Evolutionary conservation across 2,888 invertebrate genomes (phyloP).

Genomic region (Patella pellucida): DNA sequence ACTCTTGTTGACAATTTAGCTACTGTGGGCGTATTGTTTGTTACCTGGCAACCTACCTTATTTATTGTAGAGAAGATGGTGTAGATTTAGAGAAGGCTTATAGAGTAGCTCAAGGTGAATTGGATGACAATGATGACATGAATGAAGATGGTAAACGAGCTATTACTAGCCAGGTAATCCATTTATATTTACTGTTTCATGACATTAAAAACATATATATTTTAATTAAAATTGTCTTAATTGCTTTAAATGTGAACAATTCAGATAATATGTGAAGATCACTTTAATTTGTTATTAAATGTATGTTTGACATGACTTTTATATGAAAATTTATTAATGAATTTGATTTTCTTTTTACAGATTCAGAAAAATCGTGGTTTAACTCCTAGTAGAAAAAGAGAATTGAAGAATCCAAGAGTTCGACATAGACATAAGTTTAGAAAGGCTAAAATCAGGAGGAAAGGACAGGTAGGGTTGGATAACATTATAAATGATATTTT

Average conservation of each 20-base stretch:
- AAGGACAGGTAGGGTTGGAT: conserved; percentile 83
- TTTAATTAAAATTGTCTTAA: neutral
- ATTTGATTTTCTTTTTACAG: conserved; percentile 72
- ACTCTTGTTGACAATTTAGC: too few species aligned
- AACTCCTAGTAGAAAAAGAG: conserved; percentile 91
- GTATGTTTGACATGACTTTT: neutral
- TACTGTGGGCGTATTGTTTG: too few species aligned
- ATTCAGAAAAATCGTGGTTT: conserved; percentile 97
- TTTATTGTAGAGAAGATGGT: neutral
- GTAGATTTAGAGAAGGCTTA: conserved; percentile 9
- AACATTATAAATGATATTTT: neutral
- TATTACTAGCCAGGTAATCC: conserved; percentile 80
- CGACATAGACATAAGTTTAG: conserved; percentile 93
- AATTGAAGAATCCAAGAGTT: conserved; percentile 93
- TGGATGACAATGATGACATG: conserved; percentile 57
- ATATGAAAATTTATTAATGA: neutral
- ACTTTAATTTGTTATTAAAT: neutral
- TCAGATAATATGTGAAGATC: neutral
- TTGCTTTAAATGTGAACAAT: neutral
- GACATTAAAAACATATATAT: neutral
- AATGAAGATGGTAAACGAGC: conserved; percentile 78
- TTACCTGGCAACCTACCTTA: too few species aligned
- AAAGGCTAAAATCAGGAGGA: conserved; percentile 91
- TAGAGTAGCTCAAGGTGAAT: conserved; percentile 40
- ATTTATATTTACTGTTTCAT: neutral